Conservation (phyloP, 2,797 vertebrate species). For the Enteromius thamalakanensis region DNA sequence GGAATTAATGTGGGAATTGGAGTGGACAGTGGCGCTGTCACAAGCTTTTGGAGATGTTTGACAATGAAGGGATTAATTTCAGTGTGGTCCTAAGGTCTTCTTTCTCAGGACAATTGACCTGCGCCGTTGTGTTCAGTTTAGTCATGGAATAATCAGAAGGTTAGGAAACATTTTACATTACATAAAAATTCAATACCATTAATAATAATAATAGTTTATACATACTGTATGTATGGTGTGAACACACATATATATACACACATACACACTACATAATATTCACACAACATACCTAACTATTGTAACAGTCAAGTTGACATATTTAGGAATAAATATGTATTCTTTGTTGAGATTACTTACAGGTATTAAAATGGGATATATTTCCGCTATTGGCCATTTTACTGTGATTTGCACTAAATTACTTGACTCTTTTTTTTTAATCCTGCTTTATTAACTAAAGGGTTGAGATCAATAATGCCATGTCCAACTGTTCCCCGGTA, state of each 20-base stretch:
- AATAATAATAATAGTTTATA: neutral
- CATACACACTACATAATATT: neutral
- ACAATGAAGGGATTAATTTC: constrained; percentile 67
- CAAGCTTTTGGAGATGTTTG: constrained; percentile 57
- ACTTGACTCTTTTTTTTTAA: neutral
- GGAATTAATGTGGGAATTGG: constrained; percentile 50
- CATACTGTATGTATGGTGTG: neutral
- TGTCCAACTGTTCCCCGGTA: neutral
- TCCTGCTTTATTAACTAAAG: neutral
- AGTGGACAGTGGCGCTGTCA: constrained; percentile 35
- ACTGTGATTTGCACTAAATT: neutral
- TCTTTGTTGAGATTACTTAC: neutral
- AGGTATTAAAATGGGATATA: neutral
- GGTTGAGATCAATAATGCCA: neutral
- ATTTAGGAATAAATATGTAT: neutral
- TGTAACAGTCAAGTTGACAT: neutral
- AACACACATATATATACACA: too few species aligned
- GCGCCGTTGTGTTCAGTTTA: constrained; percentile 60
- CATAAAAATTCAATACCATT: neutral
- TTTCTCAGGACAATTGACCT: constrained; percentile 47
- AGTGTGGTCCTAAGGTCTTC: constrained; percentile 44
- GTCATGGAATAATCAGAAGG: constrained; percentile 65
- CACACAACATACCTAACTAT: neutral
- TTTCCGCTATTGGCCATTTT: neutral
- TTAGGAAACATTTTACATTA: neutral